Evolutionary conservation across 2,888 invertebrate species (phyloP), one percentile per base, ranked within the genome.

Genomic region (Sphaerophoria rueppellii): DNA sequence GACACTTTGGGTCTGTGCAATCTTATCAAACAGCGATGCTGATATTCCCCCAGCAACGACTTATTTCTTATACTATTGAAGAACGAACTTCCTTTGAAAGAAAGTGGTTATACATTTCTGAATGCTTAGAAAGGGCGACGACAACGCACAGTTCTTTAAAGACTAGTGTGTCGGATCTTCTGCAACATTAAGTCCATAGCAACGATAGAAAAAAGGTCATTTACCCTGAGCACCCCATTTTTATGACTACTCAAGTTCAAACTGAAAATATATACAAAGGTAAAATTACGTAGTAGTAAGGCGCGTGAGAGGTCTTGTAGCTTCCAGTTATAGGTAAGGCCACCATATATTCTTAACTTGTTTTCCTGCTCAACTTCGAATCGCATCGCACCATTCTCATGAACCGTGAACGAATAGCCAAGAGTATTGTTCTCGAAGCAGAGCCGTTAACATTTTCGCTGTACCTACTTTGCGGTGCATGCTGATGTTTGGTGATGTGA

Each of bases 341-440:
- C 54, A 67, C 24, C 24, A 24, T 24, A 24, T 24, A 24, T 24
- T 24, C 24, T 24, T 24, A 2, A 24, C 24, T 24, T 24, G 24
- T 24, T 24, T 24, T 65, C 52, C 32, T 43, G 12, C 43, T 40
- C 40, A 9, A 4, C 40, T 65, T 65, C 46, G 11, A 65, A 32
- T 48, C 37, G 24, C 50, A 65, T 65, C 35, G 50, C 52, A 58
- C 60, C 72, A 58, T 74, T 69, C 54, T 60, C 67, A 76, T 67
- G 75, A 67, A 80, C 70, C 73, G 70, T 50, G 50, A 65, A 65
- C 50, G 50, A 43, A 9, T 11, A 43, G 50, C 35, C 12, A 75
- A 79, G 72, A 72, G 75, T 76, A 81, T 85, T 81, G 83, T 85
- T 85, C 80, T 80, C 35, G 65, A 63, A 65, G n/a, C 55, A 32